Evolutionary conservation across 1,140 invertebrate species (phyloP).

Genomic region (Trachymyrmex septentrionalis): DNA sequence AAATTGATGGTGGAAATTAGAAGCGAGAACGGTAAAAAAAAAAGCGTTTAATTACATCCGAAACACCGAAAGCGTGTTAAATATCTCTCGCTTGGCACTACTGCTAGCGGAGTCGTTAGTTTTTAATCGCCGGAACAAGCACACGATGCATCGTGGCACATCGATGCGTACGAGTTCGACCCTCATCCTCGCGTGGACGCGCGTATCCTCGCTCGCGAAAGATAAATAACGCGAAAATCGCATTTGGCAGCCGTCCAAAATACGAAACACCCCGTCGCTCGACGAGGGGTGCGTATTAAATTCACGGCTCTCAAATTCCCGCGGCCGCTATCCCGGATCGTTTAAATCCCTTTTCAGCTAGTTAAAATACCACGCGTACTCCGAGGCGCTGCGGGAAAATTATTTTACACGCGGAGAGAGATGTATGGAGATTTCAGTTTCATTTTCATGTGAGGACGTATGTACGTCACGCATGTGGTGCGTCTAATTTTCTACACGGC

Average conservation of each 20-base stretch:
- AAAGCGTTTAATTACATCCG: constrained; percentile 46
- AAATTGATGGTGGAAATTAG: constrained; percentile 49
- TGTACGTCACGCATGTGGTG: constrained; percentile 17
- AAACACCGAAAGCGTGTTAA: constrained; percentile 34
- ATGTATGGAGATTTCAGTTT: constrained; percentile 36
- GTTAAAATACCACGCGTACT: constrained; percentile 61
- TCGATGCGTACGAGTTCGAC: not conserved
- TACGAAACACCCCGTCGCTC: constrained; percentile 39
- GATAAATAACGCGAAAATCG: constrained; percentile 64
- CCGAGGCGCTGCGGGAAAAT: constrained; percentile 22
- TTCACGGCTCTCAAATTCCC: constrained; percentile 45
- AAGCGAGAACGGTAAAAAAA: constrained; percentile 16
- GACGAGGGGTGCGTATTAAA: constrained; percentile 39
- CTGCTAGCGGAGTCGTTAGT: constrained; percentile 25
- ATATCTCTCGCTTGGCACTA: constrained; percentile 47
- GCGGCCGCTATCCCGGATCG: constrained; percentile 35
- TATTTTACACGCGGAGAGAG: constrained; percentile 20
- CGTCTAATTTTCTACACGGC: constrained; percentile 54
- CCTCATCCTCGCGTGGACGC: not conserved
- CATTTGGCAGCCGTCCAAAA: constrained; percentile 53
- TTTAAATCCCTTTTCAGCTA: constrained; percentile 66
- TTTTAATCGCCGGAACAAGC: constrained; percentile 55
- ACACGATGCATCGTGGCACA: constrained; percentile 3
- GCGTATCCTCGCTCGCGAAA: constrained; percentile 7
- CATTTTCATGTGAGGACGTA: constrained; percentile 38